Base-by-base conservation (phyloP, 1,140 invertebrate genomes). In the Scylla paramamosain region DNA sequence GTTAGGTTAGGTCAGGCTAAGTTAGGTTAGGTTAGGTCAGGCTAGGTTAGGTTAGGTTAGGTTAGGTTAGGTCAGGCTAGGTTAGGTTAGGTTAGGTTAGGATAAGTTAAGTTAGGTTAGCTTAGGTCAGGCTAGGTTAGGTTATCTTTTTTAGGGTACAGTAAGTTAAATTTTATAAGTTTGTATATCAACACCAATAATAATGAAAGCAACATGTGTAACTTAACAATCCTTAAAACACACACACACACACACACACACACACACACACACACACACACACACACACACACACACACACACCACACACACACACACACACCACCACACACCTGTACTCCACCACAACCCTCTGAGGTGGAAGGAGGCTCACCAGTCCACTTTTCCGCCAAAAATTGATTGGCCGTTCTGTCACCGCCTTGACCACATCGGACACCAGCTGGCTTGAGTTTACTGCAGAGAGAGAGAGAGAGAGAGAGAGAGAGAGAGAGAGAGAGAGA, bases 291-390 rank as follows among this genome's bases (percentile, higher is more conserved):
- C n/a, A 84, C 25, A 93, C 59, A 0, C 32, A 2, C 28, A 93
- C 59, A 2, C 83, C 28, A 83, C 83, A 28, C 84, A 83, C 29
- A 91, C 2, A 4, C 31, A 45, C 52, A n/a, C 7, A 0, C 93
- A 45, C 83, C 7, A 12, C 25, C 29, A 4, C 93, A 82, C 46
- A 96, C 96, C 96, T 96, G 93, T 59, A 96, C 29, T 96, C 96
- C 45, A 95, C 93, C 39, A 96, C 67, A n/a, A 96, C 93, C 0
- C 91, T 91, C 45, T 96, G 67, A 20, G 91, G 77, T 8, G 96
- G 96, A 28, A 95, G 46, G 67, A 89, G 82, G 20, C 48, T 84
- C 12, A 96, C 45, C n/a, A 96, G 59, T 82, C 90, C 94, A 89
- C 96, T 96, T 29, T 46, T 87, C 8, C 52, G 93, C 96, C 96